These are phyloP conservation scores for Taenioides sp. DNA, from an alignment of 2,797 vertebrate genomes.

Conservation along the genomic window DNA sequence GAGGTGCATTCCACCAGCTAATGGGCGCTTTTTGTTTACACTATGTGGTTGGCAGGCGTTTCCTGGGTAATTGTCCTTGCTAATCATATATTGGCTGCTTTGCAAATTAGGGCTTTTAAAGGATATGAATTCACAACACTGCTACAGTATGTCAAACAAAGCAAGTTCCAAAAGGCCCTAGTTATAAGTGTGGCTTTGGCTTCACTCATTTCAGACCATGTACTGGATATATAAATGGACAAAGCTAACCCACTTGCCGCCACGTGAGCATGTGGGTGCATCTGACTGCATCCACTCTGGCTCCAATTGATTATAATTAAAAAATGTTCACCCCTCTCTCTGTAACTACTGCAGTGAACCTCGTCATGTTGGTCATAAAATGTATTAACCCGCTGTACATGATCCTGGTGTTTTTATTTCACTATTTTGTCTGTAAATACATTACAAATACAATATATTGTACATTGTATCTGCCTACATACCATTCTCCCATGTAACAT, in stretches of 20 bases:
- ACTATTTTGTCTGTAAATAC: too few relatives aligned
- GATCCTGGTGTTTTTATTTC: too few relatives aligned
- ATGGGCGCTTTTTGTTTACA: constrained; percentile 68
- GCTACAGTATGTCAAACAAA: constrained; percentile 38
- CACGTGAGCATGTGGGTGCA: too few relatives aligned
- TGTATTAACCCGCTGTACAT: too few relatives aligned
- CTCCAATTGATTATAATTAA: too few relatives aligned
- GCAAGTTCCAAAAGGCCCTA: constrained; percentile 29
- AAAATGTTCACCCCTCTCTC: too few relatives aligned
- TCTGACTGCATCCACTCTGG: too few relatives aligned
- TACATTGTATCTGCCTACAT: constrained; percentile 40
- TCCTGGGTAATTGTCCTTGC: constrained; percentile 62
- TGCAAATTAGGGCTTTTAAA: constrained; percentile 57
- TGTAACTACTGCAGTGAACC: too few relatives aligned
- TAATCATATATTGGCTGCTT: constrained; percentile 67
- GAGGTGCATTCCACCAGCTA: constrained; percentile 54
- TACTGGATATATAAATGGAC: too few relatives aligned
- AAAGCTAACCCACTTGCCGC: too few relatives aligned
- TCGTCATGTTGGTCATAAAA: too few relatives aligned
- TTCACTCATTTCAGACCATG: neutral
- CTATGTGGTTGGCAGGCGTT: constrained; percentile 60
- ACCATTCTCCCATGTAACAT: constrained; percentile 52
- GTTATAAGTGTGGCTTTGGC: constrained; percentile 25
- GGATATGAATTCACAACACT: constrained; percentile 37
- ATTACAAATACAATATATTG: neutral